phyloP scores from a whole-genome alignment of 1,140 invertebrate species.

The Caerostris darwini region DNA sequence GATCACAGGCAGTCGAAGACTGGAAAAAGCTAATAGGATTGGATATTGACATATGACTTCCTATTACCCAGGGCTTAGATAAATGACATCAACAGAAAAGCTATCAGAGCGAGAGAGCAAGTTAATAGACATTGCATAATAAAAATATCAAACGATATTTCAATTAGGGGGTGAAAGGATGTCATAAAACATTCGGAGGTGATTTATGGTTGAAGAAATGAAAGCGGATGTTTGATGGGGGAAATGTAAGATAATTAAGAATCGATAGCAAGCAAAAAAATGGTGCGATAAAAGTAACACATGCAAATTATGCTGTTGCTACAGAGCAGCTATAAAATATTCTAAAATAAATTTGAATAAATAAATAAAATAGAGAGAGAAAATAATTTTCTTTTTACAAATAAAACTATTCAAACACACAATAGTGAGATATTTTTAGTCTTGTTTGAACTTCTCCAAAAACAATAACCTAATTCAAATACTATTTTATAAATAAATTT shows the following conservation, averaged over 20 bases:
- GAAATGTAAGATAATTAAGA: not conserved
- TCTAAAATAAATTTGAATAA: too few species aligned
- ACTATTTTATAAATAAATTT: too few species aligned
- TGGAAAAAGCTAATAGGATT: not conserved
- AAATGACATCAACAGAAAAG: constrained; percentile 1
- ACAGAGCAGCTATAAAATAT: not conserved
- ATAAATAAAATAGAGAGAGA: too few species aligned
- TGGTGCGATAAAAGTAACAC: not conserved
- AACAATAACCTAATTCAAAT: too few species aligned
- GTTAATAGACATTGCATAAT: not conserved
- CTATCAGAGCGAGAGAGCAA: not conserved
- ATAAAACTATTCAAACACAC: too few species aligned
- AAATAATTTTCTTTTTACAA: too few species aligned
- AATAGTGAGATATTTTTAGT: too few species aligned
- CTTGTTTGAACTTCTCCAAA: too few species aligned
- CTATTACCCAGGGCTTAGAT: not conserved
- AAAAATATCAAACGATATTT: not conserved
- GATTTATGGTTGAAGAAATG: not conserved
- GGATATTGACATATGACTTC: not conserved
- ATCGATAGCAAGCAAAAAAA: not conserved
- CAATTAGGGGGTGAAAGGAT: not conserved
- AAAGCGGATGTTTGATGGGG: not conserved
- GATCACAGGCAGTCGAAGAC: constrained; percentile 22
- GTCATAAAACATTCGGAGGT: not conserved
- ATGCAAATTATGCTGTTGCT: not conserved